Conservation (phyloP, 92 coral and sea anemone species). For the Micromussa lordhowensis region DNA sequence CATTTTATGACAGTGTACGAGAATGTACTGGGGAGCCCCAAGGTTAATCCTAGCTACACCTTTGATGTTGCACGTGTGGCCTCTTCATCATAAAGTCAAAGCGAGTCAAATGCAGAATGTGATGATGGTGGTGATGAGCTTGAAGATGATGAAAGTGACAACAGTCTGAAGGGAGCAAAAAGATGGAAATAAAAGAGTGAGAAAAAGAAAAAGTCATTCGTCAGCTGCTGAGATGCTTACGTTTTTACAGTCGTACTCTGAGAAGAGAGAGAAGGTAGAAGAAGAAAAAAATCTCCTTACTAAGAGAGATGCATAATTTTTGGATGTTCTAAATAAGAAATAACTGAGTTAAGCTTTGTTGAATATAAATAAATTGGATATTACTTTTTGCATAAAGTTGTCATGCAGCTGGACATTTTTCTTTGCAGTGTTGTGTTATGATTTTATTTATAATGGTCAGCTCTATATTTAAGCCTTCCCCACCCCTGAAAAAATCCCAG, state of each 20-base stretch:
- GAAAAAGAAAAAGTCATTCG: slow-evolving; percentile 34
- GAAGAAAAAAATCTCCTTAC: slow-evolving; percentile 26
- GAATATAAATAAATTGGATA: neutral
- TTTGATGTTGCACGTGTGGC: too few relatives aligned
- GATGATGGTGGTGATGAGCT: too few relatives aligned
- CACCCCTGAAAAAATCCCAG: neutral
- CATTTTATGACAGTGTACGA: too few relatives aligned
- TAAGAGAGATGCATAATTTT: slow-evolving; percentile 34
- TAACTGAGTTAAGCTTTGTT: slow-evolving; percentile 15
- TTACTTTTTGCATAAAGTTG: neutral
- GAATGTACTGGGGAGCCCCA: too few relatives aligned
- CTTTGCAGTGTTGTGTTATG: slow-evolving; percentile 21
- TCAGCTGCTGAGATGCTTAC: slow-evolving; percentile 53
- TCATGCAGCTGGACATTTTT: slow-evolving; percentile 13
- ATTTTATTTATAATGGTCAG: slow-evolving; percentile 23
- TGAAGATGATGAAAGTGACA: too few relatives aligned
- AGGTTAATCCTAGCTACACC: too few relatives aligned
- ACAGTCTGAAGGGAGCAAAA: too few relatives aligned
- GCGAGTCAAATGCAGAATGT: too few relatives aligned
- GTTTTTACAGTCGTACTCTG: slow-evolving; percentile 32
- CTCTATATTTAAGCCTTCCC: slow-evolving; percentile 3
- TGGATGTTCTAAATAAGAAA: slow-evolving; percentile 34
- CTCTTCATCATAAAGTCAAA: too few relatives aligned
- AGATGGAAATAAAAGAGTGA: neutral
- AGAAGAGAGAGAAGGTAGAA: slow-evolving; percentile 38